Evolutionary conservation across 2,888 invertebrate species (phyloP), one percentile per base, ranked within the genome.

Genomic region (Gnatocerus cornutus): DNA sequence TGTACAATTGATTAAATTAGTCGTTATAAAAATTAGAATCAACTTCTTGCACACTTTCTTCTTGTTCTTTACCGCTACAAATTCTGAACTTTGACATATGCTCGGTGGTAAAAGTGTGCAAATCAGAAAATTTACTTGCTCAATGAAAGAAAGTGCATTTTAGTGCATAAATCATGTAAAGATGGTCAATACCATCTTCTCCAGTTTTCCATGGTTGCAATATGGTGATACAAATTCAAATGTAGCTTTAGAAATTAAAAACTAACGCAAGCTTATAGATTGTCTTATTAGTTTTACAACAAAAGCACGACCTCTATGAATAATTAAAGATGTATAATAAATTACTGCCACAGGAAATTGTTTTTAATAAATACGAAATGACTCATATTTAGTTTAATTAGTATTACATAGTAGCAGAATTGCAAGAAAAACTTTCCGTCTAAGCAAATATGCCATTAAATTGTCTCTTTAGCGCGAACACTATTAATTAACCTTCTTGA

Each of bases 31-130:
- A 39, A 55, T 39, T 48, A 48, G 27, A 16, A n/a, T 21, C 48
- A 16, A 8, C 27, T 21, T 10, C 27, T 13, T 12, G 39, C 9
- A 55, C 13, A 56, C 56, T 59, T 59, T 59, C 59, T 59, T 59
- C 27, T 56, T 56, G 13, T 56, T 41, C 41, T 37, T 53, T 55
- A 16, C 39, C 12, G 56, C 27, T 56, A 41, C 56, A 56, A 8
- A 43, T 56, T 16, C 39, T 56, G 56, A 59, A 59, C 45, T 45
- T 12, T 59, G 59, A 59, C 59, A 59, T 59, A 59, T 59, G 45
- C 21, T 13, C 1, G 3, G 41, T 27, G 43, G 41, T 41, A 56
- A 56, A 56, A 56, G 56, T 43, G 13, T 30, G 33, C 52, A 10
- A 27, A 21, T 43, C 39, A 2, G 56, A 13, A 46, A 46, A 50